These are phyloP conservation scores for Lasioglossum villosulum DNA, from an alignment of 2,888 invertebrate species.

Conservation along the genomic window DNA sequence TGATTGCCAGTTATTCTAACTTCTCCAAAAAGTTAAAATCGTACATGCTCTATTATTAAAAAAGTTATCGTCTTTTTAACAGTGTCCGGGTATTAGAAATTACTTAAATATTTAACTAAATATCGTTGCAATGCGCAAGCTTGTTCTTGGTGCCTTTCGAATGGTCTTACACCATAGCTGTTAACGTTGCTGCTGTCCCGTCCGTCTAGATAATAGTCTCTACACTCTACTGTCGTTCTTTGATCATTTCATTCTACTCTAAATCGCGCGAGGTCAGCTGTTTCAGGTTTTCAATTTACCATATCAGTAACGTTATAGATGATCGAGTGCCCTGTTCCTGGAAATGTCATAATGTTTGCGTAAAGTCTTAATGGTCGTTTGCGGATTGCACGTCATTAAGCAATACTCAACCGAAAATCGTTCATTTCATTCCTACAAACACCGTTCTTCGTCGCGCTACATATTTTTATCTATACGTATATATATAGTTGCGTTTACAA, in stretches of 20 bases:
- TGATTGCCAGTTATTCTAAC: too few species aligned
- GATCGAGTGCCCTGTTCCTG: slow-evolving; percentile 21
- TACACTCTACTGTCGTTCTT: slow-evolving; percentile 15
- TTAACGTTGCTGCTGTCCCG: not conserved
- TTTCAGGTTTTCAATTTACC: slow-evolving; percentile 52
- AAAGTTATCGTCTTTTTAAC: too few species aligned
- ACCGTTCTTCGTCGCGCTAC: not conserved
- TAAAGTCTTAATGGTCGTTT: not conserved
- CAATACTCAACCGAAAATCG: not conserved
- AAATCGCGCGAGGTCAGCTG: slow-evolving; percentile 41
- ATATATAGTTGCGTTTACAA: not conserved
- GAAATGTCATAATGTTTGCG: not conserved
- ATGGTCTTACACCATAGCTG: not conserved
- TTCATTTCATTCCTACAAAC: not conserved
- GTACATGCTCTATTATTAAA: too few species aligned
- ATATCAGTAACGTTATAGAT: slow-evolving; percentile 24
- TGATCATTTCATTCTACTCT: slow-evolving; percentile 45
- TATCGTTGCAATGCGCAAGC: not conserved
- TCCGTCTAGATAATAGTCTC: not conserved
- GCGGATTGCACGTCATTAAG: not conserved
- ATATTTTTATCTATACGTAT: not conserved
- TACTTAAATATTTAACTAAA: not conserved
- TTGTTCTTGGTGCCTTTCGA: not conserved
- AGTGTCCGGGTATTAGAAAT: not conserved
- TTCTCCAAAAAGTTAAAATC: too few species aligned